These are phyloP conservation scores for Triplophysa rosa DNA, from an alignment of 2,113 vertebrate species.

Conservation along the genomic window DNA sequence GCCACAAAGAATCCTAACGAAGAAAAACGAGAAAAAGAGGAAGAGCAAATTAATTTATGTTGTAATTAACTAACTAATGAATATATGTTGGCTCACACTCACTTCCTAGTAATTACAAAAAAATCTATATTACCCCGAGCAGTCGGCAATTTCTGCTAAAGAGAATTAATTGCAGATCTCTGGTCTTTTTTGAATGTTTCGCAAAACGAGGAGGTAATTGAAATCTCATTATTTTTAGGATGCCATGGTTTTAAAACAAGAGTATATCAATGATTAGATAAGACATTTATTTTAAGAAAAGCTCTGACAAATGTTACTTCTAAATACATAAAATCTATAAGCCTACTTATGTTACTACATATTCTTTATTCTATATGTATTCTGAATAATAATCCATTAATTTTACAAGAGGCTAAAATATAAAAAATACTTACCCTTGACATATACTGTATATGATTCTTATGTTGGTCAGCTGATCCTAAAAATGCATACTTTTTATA, in stretches of 20 bases:
- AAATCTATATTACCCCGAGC: constrained; percentile 17
- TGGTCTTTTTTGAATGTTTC: not conserved
- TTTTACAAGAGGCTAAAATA: not conserved
- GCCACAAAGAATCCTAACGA: constrained; percentile 78
- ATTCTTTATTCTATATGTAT: no score
- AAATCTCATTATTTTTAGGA: not conserved
- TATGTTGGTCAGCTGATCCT: not conserved
- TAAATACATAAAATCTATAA: no score
- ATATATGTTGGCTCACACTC: constrained; percentile 9
- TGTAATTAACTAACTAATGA: not conserved
- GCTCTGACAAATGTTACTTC: no score
- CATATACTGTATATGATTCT: no score
- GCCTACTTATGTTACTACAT: no score
- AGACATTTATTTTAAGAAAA: no score
- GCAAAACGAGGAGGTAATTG: not conserved
- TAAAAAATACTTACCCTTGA: no score
- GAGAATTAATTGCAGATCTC: not conserved
- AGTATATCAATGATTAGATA: not conserved
- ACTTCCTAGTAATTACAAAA: constrained; percentile 24
- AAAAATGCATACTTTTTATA: not conserved
- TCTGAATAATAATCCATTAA: no score
- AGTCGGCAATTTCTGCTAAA: constrained; percentile 28
- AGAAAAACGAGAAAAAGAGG: constrained; percentile 35
- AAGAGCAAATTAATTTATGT: not conserved
- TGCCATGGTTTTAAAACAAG: no score